Evolutionary conservation across 1,140 invertebrate genomes (phyloP).

Genomic region (Diorhabda sublineata): DNA sequence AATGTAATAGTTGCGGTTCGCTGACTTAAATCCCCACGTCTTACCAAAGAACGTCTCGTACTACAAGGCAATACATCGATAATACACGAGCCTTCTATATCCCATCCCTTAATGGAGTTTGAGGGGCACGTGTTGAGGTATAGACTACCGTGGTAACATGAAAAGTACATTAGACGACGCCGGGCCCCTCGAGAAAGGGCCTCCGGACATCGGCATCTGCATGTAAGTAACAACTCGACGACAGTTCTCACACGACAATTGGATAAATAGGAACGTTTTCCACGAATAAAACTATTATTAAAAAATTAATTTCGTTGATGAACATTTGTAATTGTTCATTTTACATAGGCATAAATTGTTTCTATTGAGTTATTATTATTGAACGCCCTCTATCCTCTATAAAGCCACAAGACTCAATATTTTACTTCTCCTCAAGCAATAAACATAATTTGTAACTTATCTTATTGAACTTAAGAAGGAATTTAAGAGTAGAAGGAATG

Average conservation of each 20-base stretch:
- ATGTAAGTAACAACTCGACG: conserved; percentile 34
- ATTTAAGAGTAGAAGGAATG: too few species aligned
- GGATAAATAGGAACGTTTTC: too few species aligned
- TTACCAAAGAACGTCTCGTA: conserved; percentile 37
- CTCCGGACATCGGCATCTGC: conserved; percentile 34
- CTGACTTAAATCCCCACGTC: conserved; percentile 36
- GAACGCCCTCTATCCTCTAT: too few species aligned
- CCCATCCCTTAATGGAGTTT: conserved; percentile 23
- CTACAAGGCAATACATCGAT: conserved; percentile 46
- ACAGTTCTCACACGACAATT: conserved; percentile 26
- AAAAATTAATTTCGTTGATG: too few species aligned
- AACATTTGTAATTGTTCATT: too few species aligned
- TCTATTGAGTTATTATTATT: too few species aligned
- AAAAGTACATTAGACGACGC: conserved; percentile 44
- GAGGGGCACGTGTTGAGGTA: conserved; percentile 45
- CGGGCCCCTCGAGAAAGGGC: conserved; percentile 27
- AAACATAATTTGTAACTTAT: too few species aligned
- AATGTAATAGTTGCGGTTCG: conserved; percentile 38
- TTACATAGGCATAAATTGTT: too few species aligned
- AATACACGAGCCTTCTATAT: conserved; percentile 36
- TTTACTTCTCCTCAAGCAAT: too few species aligned
- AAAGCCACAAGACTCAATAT: too few species aligned
- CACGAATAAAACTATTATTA: too few species aligned
- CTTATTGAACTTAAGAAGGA: too few species aligned
- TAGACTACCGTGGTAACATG: conserved; percentile 35